Evolutionary conservation across 1,140 invertebrate genomes (phyloP), one percentile per base, ranked within the genome.

Genomic region (Eufriesea mexicana): DNA sequence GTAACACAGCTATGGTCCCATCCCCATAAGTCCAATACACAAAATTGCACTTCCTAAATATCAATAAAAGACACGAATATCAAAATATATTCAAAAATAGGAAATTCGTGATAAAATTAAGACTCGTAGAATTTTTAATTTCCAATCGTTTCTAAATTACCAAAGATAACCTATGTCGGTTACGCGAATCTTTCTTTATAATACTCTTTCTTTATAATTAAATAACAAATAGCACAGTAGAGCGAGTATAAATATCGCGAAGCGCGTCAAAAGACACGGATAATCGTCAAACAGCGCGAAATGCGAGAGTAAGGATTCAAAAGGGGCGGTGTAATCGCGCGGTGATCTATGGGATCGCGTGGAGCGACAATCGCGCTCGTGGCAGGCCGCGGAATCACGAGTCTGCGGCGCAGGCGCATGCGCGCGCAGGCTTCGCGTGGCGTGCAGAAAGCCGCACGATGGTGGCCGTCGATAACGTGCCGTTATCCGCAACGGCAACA

Each of bases 401-500:
- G 68, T 67, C 42, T 35, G 57, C 59, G 35, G 72, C 71, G 66
- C 72, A 64, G 74, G 64, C 57, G 84, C 61, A 61, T 28, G 35
- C 16, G 25, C 67, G 23, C 42, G 66, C 23, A 47, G 67, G n/a
- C 49, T 62, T 72, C 54, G 71, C n/a, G 54, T 45, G 23, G 71
- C 71, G 71, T 74, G 71, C 71, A 62, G 57, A 85, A 84, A 80
- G 82, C 84, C 72, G 76, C 71, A 70, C 83, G 89, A 86, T 89
- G 83, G 83, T 83, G 57, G 80, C 73, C 79, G 51, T 77, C 80
- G 86, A 86, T 83, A 85, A 75, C 85, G 55, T 42, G 45, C 83
- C 54, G 83, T 67, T 87, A 89, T 89, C 87, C 87, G 68, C 86
- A 82, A 85, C 79, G 74, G 81, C 85, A 85, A 89, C 86, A 91